Conservation (phyloP, 2,888 invertebrate species). For the Hypercompe scribonia region DNA sequence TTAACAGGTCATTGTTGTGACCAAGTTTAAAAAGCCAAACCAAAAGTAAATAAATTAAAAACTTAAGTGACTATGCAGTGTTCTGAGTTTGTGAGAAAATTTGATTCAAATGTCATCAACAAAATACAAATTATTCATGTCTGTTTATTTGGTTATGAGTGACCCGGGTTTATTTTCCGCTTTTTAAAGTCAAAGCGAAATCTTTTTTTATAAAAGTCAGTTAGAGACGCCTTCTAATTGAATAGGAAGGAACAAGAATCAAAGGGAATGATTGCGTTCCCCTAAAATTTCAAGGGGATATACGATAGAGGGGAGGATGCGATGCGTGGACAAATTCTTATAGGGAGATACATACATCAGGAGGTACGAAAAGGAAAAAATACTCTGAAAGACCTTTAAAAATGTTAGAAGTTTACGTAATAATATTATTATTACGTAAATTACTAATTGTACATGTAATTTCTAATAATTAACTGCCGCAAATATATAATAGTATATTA, state of each 20-base stretch:
- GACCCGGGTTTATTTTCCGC: constrained; percentile 13
- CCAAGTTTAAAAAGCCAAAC: background rate
- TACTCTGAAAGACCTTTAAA: background rate
- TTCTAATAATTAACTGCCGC: background rate
- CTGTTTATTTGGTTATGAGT: constrained; percentile 1
- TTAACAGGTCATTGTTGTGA: background rate
- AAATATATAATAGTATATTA: background rate
- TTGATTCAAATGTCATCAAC: background rate
- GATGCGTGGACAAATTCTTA: constrained; percentile 83
- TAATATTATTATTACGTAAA: too few relatives aligned
- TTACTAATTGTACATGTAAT: too few relatives aligned
- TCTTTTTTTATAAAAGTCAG: constrained; percentile 70
- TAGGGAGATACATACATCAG: constrained; percentile 59
- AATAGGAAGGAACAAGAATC: constrained; percentile 84
- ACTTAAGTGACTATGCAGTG: background rate
- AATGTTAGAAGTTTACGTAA: too few relatives aligned
- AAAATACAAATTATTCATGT: constrained; percentile 5
- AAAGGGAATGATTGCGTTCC: constrained; percentile 85
- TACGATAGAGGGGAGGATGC: constrained; percentile 71
- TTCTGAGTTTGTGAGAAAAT: background rate
- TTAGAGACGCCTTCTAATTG: constrained; percentile 84
- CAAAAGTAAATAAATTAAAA: background rate
- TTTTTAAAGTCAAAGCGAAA: constrained; percentile 47
- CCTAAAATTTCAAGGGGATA: constrained; percentile 79
- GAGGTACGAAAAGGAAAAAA: constrained; percentile 44